phyloP scores from a whole-genome alignment of 2,797 vertebrate species.

The Coluber constrictor region DNA sequence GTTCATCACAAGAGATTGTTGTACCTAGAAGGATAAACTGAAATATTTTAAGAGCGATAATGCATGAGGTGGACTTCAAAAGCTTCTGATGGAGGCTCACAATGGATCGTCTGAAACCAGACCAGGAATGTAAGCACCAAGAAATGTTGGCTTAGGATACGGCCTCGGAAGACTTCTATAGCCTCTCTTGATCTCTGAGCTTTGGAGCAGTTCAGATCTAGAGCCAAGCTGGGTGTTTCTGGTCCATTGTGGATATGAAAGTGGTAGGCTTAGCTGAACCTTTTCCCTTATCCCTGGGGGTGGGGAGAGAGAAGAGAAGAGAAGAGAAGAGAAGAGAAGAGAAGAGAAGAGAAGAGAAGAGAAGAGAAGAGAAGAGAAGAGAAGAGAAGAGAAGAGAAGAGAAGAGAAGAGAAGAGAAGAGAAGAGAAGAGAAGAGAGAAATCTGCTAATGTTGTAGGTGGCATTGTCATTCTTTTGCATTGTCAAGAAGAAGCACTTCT shows the following conservation, averaged over 20 bases:
- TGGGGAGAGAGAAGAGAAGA: no score
- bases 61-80: not conserved
- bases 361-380: no score
- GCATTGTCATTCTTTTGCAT: constrained; percentile 19
- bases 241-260: not conserved
- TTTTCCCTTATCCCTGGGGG: not conserved
- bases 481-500: constrained; percentile 32
- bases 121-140: not conserved
- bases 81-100: not conserved
- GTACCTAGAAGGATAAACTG: not conserved
- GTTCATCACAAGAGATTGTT: not conserved
- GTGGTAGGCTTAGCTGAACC: not conserved
- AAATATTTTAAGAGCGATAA: not conserved
- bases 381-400: not conserved
- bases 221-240: not conserved
- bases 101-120: not conserved
- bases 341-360: no score
- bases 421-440: no score
- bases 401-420: no score
- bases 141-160: not conserved
- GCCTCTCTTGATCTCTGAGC: not conserved
- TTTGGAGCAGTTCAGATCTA: constrained; percentile 8
- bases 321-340: no score
- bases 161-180: not conserved
- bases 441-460: constrained; percentile 1